These are phyloP conservation scores for Slavum lentiscoides DNA, from an alignment of 2,888 invertebrate species.

Conservation along the genomic window DNA sequence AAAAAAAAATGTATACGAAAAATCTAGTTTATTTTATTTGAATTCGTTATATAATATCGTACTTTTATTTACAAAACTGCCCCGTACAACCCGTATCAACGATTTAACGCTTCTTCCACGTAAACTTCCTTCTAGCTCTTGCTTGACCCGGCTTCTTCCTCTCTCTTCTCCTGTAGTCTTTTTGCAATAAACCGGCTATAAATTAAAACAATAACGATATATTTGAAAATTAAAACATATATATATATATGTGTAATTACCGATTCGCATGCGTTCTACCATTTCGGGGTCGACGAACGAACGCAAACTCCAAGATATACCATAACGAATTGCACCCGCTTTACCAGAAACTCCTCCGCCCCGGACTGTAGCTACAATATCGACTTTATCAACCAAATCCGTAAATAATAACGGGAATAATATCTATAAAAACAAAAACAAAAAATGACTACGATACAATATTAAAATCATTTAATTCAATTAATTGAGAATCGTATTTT, in stretches of 20 bases:
- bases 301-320: conserved; percentile 79
- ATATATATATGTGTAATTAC: conserved; percentile 60
- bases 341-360: conserved; percentile 79
- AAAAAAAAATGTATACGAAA: background rate
- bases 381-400: conserved; percentile 75
- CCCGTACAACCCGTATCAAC: background rate
- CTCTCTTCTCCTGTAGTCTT: conserved; percentile 77
- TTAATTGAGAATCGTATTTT: no score
- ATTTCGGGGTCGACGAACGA: conserved; percentile 79
- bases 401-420: conserved; percentile 84
- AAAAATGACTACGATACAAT: no score
- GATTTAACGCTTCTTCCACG: conserved; percentile 86
- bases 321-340: conserved; percentile 87
- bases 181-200: conserved; percentile 81
- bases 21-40: conserved; percentile 30
- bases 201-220: conserved; percentile 50
- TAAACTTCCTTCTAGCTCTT: conserved; percentile 85
- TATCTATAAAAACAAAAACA: conserved; percentile 63
- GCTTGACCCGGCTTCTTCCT: conserved; percentile 92
- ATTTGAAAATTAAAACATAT: background rate
- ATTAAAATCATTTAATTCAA: no score
- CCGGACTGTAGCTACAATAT: conserved; percentile 76
- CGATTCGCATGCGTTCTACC: conserved; percentile 83
- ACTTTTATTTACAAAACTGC: conserved; percentile 16
- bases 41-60: background rate